phyloP scores from a whole-genome alignment of 1,140 invertebrate genomes.

The Zaprionus ornatus region DNA sequence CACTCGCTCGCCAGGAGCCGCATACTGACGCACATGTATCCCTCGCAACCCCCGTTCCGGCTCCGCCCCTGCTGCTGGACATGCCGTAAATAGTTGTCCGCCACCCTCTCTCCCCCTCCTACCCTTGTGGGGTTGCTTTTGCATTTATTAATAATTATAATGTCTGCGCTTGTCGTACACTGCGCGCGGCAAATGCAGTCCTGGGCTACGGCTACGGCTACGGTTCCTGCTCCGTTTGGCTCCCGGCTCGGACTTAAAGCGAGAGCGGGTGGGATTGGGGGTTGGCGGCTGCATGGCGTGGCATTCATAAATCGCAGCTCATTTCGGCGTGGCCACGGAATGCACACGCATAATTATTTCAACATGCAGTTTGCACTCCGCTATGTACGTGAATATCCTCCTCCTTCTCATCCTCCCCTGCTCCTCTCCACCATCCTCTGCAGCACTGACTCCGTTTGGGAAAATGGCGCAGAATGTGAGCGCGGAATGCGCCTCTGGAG shows the following conservation, averaged over 20 bases:
- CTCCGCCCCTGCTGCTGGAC: constrained; percentile 42
- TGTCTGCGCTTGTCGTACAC: constrained; percentile 70
- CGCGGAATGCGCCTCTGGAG: constrained; percentile 36
- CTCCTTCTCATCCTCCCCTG: neutral
- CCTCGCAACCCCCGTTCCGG: neutral
- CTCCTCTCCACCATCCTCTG: neutral
- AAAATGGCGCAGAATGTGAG: constrained; percentile 28
- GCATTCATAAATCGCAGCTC: constrained; percentile 81
- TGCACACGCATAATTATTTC: constrained; percentile 82
- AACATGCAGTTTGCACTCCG: constrained; percentile 61
- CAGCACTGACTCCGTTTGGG: neutral
- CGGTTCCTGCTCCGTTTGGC: neutral
- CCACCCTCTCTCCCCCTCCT: neutral
- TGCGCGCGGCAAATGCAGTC: constrained; percentile 7
- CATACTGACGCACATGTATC: neutral
- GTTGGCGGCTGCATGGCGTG: constrained; percentile 24
- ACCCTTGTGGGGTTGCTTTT: constrained; percentile 45
- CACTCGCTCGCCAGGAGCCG: constrained; percentile 40
- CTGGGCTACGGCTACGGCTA: neutral
- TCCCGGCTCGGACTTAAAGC: constrained; percentile 10
- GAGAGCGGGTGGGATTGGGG: neutral
- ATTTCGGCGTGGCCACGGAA: constrained; percentile 80
- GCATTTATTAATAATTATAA: constrained; percentile 82
- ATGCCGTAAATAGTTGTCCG: constrained; percentile 77
- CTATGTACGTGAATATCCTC: neutral